Evolutionary conservation across 2,797 vertebrate genomes (phyloP).

Genomic region (Onychomys leucogaster): DNA sequence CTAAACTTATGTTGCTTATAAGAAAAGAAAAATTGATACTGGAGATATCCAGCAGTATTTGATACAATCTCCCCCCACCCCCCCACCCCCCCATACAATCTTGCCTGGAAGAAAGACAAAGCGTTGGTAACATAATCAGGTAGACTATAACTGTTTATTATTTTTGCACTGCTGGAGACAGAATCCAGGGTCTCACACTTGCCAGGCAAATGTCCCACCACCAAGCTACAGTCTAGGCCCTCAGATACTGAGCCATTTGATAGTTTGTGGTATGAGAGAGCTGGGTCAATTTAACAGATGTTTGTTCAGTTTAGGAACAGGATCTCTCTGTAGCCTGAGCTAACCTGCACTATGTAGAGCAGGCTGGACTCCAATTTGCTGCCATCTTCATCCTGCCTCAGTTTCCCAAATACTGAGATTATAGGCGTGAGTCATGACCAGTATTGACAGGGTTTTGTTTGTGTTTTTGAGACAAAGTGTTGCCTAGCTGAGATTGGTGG

Average conservation of each 20-base stretch:
- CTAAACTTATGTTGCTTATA: neutral
- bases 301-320: neutral
- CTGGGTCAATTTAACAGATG: neutral
- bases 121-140: neutral
- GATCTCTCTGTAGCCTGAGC: neutral
- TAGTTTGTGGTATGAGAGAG: neutral
- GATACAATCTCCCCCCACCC: neutral
- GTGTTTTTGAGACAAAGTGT: neutral
- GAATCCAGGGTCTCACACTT: neutral
- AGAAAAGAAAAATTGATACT: neutral
- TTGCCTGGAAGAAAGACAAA: neutral
- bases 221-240: neutral
- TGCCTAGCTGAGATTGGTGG: neutral
- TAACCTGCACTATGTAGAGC: neutral
- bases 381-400: neutral
- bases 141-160: neutral
- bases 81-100: neutral
- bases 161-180: neutral
- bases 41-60: neutral
- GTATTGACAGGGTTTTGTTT: neutral
- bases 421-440: neutral
- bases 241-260: neutral
- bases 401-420: neutral
- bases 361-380: neutral
- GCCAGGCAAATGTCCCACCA: neutral